A percentile compares a stretch with the other conserved stretches of the same genome.
These are phyloP conservation scores for Macrotrachela quadricornifera DNA, from an alignment of 1,140 invertebrate genomes.

Conservation along the genomic window DNA sequence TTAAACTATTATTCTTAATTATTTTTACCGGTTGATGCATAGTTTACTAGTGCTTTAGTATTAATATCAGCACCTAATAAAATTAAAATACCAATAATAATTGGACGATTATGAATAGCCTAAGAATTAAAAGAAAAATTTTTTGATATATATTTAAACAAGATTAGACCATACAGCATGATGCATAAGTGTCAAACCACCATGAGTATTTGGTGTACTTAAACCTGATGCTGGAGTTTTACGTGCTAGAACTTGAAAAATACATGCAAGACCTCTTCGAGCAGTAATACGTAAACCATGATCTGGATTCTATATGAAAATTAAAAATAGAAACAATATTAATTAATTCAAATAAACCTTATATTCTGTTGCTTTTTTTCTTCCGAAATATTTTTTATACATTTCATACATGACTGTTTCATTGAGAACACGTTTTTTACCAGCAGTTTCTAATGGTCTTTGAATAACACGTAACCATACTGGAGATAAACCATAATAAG, in stretches of 20 bases:
- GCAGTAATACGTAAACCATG: conserved; percentile 19
- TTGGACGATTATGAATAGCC: conserved; percentile 23
- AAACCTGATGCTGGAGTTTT: conserved; percentile 22
- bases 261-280: conserved; percentile 21
- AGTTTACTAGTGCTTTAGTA: conserved; percentile 18
- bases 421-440: too few relatives aligned
- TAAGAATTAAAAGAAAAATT: too few relatives aligned
- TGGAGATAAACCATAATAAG: too few relatives aligned
- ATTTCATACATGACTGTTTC: conserved; percentile 17
- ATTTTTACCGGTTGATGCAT: conserved; percentile 21
- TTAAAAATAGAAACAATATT: neutral
- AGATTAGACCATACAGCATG: conserved; percentile 15
- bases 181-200: conserved; percentile 22
- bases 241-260: conserved; percentile 19
- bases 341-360: conserved; percentile 15
- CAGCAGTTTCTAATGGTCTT: too few relatives aligned
- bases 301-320: conserved; percentile 16
- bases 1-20: too few relatives aligned
- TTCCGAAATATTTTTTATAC: conserved; percentile 27
- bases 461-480: too few relatives aligned
- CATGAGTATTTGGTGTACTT: conserved; percentile 24
- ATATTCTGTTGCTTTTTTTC: conserved; percentile 25
- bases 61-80: conserved; percentile 24
- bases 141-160: too few relatives aligned
- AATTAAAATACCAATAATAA: conserved; percentile 21